phyloP scores from a whole-genome alignment of 2,797 vertebrate genomes.

The Lithobates pipiens region DNA sequence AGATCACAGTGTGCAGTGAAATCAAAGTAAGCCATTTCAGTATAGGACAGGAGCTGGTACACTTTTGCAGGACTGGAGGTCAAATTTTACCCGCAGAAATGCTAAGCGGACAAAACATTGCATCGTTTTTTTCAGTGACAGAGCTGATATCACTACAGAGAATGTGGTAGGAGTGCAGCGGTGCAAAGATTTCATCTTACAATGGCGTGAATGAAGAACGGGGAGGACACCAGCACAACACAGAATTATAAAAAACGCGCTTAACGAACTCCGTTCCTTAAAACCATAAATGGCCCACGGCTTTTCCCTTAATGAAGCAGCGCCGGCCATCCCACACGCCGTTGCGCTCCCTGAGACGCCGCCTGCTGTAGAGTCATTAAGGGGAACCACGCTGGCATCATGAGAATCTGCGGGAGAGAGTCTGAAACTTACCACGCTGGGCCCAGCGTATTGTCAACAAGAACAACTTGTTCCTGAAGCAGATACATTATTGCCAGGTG shows the following conservation, averaged over 20 bases:
- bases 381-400: constrained; percentile 65
- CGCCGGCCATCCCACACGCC: constrained; percentile 66
- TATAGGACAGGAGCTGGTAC: too few species aligned
- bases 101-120: too few species aligned
- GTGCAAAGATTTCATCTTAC: background rate
- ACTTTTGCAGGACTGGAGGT: too few species aligned
- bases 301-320: constrained; percentile 67
- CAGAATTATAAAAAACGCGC: constrained; percentile 67
- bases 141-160: too few species aligned
- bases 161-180: too few species aligned
- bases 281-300: constrained; percentile 71
- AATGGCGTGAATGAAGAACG: constrained; percentile 7
- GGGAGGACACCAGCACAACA: constrained; percentile 67
- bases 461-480: background rate
- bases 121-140: too few species aligned
- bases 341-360: constrained; percentile 60
- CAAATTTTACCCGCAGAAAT: too few species aligned
- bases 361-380: constrained; percentile 69
- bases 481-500: background rate
- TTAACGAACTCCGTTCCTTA: constrained; percentile 69
- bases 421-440: too few species aligned
- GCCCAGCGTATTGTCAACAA: background rate
- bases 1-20: too few species aligned
- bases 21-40: too few species aligned
- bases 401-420: constrained; percentile 64